Percentiles rank a stretch among this genome's conserved stretches.
These are phyloP conservation scores for Isaurus tuberculatus DNA, from an alignment of 92 coral and sea anemone genomes.

Conservation along the genomic window DNA sequence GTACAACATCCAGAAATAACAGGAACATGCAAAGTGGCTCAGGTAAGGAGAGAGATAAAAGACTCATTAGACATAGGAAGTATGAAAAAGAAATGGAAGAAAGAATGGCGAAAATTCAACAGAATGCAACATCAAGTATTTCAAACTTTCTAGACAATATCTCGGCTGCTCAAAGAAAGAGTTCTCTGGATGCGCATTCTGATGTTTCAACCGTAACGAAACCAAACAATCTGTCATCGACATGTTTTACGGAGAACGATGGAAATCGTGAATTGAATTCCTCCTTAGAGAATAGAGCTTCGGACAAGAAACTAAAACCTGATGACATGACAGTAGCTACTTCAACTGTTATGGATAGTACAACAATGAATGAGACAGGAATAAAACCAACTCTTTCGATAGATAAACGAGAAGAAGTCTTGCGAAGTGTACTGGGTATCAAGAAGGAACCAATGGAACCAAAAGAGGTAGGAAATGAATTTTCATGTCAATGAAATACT, in stretches of 20 bases:
- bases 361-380: not conserved
- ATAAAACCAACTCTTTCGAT: not conserved
- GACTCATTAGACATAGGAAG: not conserved
- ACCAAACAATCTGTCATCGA: not conserved
- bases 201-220: not conserved
- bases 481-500: not conserved
- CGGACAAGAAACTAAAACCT: not conserved
- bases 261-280: not conserved
- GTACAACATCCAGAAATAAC: not conserved
- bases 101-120: not conserved
- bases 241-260: not conserved
- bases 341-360: not conserved
- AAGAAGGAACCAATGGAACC: constrained; percentile 58
- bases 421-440: constrained; percentile 60
- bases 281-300: not conserved
- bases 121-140: not conserved
- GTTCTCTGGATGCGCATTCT: not conserved
- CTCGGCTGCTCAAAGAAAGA: not conserved
- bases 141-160: not conserved
- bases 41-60: not conserved
- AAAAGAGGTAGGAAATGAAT: constrained; percentile 34
- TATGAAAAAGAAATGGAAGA: constrained; percentile 28
- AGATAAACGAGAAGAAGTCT: constrained; percentile 50
- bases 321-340: not conserved
- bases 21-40: not conserved